Evolutionary conservation across 2,888 invertebrate species (phyloP).

Genomic region (Caenorhabditis afra): DNA sequence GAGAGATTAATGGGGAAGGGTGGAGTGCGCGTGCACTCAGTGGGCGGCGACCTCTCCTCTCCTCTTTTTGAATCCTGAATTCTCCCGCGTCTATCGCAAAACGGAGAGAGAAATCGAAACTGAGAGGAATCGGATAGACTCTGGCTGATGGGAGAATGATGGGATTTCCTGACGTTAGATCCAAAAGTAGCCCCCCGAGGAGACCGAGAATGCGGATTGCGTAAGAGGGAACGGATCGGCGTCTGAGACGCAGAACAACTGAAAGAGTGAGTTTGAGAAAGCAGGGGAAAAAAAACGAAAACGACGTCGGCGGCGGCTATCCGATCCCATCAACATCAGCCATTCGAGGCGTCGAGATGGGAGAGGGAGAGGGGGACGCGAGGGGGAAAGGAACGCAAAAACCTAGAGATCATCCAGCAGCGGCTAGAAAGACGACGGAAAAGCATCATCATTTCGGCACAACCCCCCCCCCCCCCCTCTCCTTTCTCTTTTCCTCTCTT

Average conservation of each 20-base stretch:
- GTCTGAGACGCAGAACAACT: no score
- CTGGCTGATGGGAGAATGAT: no score
- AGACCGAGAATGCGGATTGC: no score
- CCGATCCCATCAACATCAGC: conserved; percentile 46
- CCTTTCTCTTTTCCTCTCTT: no score
- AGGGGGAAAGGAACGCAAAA: neutral
- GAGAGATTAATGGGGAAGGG: neutral
- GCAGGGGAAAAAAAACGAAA: conserved; percentile 21
- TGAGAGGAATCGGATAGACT: no score
- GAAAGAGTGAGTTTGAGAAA: neutral
- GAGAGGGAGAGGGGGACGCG: no score
- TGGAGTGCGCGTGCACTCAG: conserved; percentile 36
- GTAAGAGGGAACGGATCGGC: no score
- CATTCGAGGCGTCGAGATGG: conserved; percentile 20
- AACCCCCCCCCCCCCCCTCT: neutral
- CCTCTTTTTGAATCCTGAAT: neutral
- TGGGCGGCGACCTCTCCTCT: conserved; percentile 1
- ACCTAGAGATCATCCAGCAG: conserved; percentile 31
- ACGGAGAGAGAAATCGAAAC: no score
- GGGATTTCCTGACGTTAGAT: no score
- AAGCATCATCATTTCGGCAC: neutral
- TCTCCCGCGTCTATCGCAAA: neutral
- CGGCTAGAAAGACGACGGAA: neutral
- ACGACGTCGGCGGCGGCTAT: no score
- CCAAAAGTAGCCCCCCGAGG: no score